These are phyloP conservation scores for Falco novaeseelandiae DNA, from an alignment of 2,797 vertebrate species.

Conservation along the genomic window DNA sequence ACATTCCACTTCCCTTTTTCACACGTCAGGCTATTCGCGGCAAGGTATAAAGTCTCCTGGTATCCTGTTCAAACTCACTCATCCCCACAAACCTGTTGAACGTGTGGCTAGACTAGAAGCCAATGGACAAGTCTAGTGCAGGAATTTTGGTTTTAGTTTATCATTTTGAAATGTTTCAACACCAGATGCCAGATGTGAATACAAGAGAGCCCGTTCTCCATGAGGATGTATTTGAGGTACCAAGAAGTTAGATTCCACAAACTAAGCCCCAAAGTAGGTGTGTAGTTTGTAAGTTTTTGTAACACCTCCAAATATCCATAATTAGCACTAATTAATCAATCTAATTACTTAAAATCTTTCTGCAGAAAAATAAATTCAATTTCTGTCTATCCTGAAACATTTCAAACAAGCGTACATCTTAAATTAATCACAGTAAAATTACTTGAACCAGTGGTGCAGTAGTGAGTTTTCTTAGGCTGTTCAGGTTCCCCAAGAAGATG, in stretches of 20 bases:
- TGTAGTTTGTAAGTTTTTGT: not conserved
- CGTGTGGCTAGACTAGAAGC: not conserved
- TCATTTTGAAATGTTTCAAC: not conserved
- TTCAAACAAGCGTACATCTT: not conserved
- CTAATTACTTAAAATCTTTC: not conserved
- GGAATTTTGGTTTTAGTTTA: not conserved
- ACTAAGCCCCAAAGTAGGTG: not conserved
- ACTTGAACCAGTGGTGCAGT: not conserved
- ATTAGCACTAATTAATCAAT: not conserved
- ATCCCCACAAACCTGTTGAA: not conserved
- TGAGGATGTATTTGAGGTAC: not conserved
- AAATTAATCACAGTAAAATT: not conserved
- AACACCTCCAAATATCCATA: not conserved
- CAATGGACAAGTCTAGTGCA: not conserved
- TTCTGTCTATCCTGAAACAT: not conserved
- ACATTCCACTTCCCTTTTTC: not conserved
- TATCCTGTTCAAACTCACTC: not conserved
- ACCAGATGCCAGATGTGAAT: not conserved
- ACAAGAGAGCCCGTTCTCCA: not conserved
- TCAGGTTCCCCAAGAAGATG: not conserved
- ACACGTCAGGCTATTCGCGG: fast-evolving
- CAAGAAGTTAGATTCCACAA: not conserved
- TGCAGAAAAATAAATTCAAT: not conserved
- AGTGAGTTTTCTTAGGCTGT: not conserved
- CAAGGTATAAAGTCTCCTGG: not conserved